Evolutionary conservation across 2,113 vertebrate species (phyloP).

Genomic region (Tiliqua scincoides): DNA sequence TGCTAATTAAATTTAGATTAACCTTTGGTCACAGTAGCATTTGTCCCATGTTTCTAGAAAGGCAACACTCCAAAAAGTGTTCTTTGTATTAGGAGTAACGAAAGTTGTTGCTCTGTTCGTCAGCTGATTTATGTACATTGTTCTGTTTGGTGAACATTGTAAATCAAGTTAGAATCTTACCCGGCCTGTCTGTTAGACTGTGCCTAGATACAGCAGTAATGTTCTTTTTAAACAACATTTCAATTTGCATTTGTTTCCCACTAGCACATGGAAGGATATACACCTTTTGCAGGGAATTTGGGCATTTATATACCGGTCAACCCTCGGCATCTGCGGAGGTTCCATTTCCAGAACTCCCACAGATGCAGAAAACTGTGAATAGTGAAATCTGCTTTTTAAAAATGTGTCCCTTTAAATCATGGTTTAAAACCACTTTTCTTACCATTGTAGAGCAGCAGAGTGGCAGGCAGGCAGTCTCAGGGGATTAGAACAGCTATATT

Average conservation of each 20-base stretch:
- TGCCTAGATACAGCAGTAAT: background rate
- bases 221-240: background rate
- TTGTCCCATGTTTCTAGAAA: background rate
- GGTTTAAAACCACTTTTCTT: too few species aligned
- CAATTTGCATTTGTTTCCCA: background rate
- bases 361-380: too few species aligned
- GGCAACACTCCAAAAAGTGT: background rate
- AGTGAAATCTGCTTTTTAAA: too few species aligned
- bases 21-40: background rate
- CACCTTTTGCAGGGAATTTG: background rate
- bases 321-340: too few species aligned
- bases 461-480: too few species aligned
- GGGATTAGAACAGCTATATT: too few species aligned
- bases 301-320: background rate
- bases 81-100: background rate
- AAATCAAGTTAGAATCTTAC: background rate
- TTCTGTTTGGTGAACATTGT: background rate
- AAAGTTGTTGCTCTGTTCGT: background rate
- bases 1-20: background rate
- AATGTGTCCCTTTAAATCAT: too few species aligned
- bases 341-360: too few species aligned
- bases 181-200: background rate
- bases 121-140: too few species aligned
- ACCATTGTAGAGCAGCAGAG: too few species aligned
- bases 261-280: background rate